phyloP scores from a whole-genome alignment of 2,797 vertebrate genomes.

The Microctenopoma lineatum region DNA sequence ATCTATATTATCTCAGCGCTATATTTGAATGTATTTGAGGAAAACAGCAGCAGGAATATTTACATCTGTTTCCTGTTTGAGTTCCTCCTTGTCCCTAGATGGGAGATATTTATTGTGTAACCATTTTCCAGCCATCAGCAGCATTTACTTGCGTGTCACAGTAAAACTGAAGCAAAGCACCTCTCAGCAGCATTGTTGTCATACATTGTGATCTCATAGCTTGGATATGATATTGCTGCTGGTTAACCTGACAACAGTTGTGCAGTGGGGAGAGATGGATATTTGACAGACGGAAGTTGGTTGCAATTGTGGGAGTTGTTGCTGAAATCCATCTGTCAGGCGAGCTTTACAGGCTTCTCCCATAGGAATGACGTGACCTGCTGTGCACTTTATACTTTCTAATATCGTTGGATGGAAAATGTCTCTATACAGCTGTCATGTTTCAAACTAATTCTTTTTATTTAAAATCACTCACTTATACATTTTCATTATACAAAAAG shows the following conservation, averaged over 20 bases:
- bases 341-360: conserved; percentile 21
- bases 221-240: conserved; percentile 9
- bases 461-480: neutral
- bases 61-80: conserved; percentile 52
- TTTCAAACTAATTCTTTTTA: conserved; percentile 1
- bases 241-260: conserved; percentile 16
- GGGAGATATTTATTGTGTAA: conserved; percentile 40
- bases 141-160: conserved; percentile 7
- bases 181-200: neutral
- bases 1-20: neutral
- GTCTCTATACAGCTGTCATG: conserved; percentile 8
- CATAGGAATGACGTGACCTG: neutral
- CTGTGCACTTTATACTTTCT: conserved; percentile 14
- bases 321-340: conserved; percentile 45
- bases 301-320: conserved; percentile 33
- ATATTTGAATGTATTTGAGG: conserved; percentile 20
- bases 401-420: conserved; percentile 7
- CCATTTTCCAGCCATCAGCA: conserved; percentile 17
- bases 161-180: neutral
- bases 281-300: conserved; percentile 26
- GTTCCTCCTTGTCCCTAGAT: conserved; percentile 42
- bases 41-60: neutral
- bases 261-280: conserved; percentile 30
- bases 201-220: conserved; percentile 4
- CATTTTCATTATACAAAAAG: neutral